Evolutionary conservation across 2,113 vertebrate genomes (phyloP).

Genomic region (Lutjanus erythropterus): DNA sequence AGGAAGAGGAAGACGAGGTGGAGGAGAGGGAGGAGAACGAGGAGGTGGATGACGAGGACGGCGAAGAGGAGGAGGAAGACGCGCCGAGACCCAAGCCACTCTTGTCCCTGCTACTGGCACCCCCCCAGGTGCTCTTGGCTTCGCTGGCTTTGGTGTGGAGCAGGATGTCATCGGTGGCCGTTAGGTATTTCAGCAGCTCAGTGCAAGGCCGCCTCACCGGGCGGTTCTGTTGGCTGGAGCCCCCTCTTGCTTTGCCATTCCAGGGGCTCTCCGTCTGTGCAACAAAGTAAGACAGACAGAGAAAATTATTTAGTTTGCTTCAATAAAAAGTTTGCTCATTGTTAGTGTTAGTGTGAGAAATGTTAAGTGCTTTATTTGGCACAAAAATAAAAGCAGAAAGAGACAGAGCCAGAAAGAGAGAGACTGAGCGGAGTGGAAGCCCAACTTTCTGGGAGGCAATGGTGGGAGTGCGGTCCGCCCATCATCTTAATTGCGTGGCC

Average conservation of each 20-base stretch:
- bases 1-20: constrained; percentile 86
- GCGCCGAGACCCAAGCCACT: constrained; percentile 81
- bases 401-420: constrained; percentile 35
- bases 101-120: constrained; percentile 88
- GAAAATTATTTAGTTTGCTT: constrained; percentile 41
- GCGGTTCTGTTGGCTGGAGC: constrained; percentile 92
- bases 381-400: constrained; percentile 53
- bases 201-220: constrained; percentile 97
- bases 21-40: constrained; percentile 85
- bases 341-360: constrained; percentile 22
- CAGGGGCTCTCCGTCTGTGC: constrained; percentile 95
- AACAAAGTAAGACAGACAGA: constrained; percentile 58
- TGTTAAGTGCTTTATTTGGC: constrained; percentile 45
- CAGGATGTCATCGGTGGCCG: constrained; percentile 94
- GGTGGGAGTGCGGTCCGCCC: constrained; percentile 86
- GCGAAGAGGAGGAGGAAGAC: constrained; percentile 82
- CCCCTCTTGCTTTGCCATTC: constrained; percentile 94
- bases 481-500: constrained; percentile 88
- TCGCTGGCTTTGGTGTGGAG: constrained; percentile 94
- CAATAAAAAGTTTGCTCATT: constrained; percentile 28
- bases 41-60: constrained; percentile 85
- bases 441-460: constrained; percentile 67
- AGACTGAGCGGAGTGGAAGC: constrained; percentile 53
- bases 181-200: constrained; percentile 99
- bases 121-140: constrained; percentile 90